A percentile compares a stretch with the other conserved stretches of the same genome.
Evolutionary conservation across 2,888 invertebrate species (phyloP).

Genomic region (Acronicta alni): DNA sequence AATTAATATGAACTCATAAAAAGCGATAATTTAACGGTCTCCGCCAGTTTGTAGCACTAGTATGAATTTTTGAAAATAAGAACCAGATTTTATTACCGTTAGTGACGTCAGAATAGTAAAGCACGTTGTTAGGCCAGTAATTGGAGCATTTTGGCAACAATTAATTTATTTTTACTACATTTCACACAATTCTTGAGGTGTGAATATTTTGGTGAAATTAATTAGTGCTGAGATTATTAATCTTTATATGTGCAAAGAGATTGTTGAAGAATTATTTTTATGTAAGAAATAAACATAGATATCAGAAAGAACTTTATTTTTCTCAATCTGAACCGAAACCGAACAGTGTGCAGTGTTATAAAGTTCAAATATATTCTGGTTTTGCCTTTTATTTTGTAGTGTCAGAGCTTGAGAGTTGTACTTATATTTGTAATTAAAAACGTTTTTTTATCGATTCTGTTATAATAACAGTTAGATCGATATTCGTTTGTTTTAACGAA

Average conservation of each 20-base stretch:
- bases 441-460: too few species aligned
- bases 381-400: too few species aligned
- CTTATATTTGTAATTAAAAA: too few species aligned
- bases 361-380: too few species aligned
- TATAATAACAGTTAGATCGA: too few species aligned
- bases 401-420: too few species aligned
- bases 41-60: slow-evolving; percentile 22
- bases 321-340: too few species aligned
- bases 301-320: too few species aligned
- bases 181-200: slow-evolving; percentile 37
- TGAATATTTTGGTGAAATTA: slow-evolving; percentile 38
- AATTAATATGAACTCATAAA: slow-evolving; percentile 5
- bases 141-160: slow-evolving; percentile 47
- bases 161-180: slow-evolving; percentile 32
- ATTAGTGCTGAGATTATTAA: slow-evolving; percentile 15
- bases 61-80: slow-evolving; percentile 33
- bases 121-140: slow-evolving; percentile 43
- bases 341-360: too few species aligned
- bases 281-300: background rate
- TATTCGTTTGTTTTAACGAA: too few species aligned
- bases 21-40: slow-evolving; percentile 45
- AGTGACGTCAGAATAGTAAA: slow-evolving; percentile 53
- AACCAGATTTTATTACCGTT: slow-evolving; percentile 49
- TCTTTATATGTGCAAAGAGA: slow-evolving; percentile 6
- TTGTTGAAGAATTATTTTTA: slow-evolving; percentile 3